Base-by-base conservation (phyloP, 1,140 invertebrate species). In the Lordiphosa collinella region DNA sequence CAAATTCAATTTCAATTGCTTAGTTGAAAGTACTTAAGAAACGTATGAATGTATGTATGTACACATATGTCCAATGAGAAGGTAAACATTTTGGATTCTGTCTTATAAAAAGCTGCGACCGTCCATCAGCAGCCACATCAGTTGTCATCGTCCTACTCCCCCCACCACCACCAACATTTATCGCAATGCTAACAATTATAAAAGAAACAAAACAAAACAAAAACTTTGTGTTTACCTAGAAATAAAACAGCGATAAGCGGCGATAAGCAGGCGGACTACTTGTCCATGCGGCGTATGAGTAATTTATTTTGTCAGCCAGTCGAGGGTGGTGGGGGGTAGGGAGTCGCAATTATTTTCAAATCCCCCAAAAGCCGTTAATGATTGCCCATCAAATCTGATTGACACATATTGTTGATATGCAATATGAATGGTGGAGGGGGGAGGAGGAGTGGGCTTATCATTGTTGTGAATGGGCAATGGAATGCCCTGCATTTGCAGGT, bases 121-220 rank as follows among this genome's bases (percentile, higher is more conserved):
- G 71, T 75, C 59, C 65, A 56, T 66, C 72, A 75, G 59, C 72
- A 75, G 59, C 52, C 38, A n/a, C 51, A 48, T 18, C 32, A n/a
- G 11, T 25, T 12, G 22, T 22, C 52, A 46, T 57, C 40, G 25
- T 47, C 4, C 44, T 34, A 13, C 8, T n/a, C 6, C 10, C 11
- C 29, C 11, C 18, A 22, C n/a, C 4, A 32, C 43, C 40, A 29
- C 25, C 25, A 7, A 29, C 25, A 25, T 25, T 25, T 25, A 25
- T 50, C 48, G 47, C 75, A 79, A 69, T 80, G 62, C 35, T 29
- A 65, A 65, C 51, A 65, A 69, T 69, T 65, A 64, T 32, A 51
- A 41, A 48, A 10, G 2, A 16, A 13, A 29, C 11, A 44, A 44
- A 61, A 57, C 55, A 14, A 56, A 63, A 62, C 40, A 61, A 14